A percentile compares a stretch with the other conserved stretches of the same genome.
Conservation (phyloP, 2,113 vertebrate genomes). For the Gallinago jamesoni region DNA sequence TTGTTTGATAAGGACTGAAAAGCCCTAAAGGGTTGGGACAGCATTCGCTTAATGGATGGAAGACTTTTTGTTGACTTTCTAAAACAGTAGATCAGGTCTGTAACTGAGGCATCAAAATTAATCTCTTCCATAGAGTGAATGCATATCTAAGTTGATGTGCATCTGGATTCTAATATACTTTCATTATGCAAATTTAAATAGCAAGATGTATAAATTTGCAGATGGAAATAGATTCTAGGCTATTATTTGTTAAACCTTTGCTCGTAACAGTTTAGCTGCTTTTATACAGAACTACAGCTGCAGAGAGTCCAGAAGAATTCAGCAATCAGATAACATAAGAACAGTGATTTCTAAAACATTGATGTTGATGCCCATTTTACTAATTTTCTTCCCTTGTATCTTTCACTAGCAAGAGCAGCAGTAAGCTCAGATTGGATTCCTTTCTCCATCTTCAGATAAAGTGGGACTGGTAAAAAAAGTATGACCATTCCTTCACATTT, state of each 20-base stretch:
- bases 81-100: neutral
- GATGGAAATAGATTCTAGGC: constrained; percentile 29
- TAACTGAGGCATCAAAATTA: neutral
- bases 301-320: constrained; percentile 54
- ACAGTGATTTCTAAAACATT: constrained; percentile 51
- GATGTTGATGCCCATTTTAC: neutral
- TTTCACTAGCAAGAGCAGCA: neutral
- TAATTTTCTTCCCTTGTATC: constrained; percentile 10
- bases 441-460: neutral
- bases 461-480: neutral
- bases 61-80: neutral
- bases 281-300: constrained; percentile 64
- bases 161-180: constrained; percentile 1
- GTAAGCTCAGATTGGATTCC: neutral
- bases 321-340: constrained; percentile 68
- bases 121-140: neutral
- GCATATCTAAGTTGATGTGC: neutral
- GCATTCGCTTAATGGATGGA: neutral
- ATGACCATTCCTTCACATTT: neutral
- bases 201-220: neutral
- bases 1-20: neutral
- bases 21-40: neutral
- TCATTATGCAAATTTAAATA: neutral
- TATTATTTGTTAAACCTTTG: constrained; percentile 34
- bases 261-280: neutral